Evolutionary conservation across 2,797 vertebrate genomes (phyloP).

Genomic region (Petrocephalus schoutedeni): DNA sequence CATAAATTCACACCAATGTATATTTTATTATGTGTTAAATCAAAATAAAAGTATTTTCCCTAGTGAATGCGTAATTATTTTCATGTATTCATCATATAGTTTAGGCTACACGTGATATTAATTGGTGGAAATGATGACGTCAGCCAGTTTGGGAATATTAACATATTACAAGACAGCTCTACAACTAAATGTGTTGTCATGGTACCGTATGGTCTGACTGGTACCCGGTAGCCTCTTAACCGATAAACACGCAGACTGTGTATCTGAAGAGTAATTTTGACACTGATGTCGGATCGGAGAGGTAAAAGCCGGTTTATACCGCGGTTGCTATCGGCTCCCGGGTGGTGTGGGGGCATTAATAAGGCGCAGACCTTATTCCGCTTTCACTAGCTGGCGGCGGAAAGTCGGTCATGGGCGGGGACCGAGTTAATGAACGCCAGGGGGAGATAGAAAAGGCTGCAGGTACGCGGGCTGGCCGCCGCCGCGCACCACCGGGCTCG

Average conservation of each 20-base stretch:
- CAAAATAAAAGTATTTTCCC: constrained; percentile 15
- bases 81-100: background rate
- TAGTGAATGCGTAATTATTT: background rate
- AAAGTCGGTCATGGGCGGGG: background rate
- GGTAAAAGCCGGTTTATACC: background rate
- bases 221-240: background rate
- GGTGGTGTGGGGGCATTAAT: no score
- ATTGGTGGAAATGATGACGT: background rate
- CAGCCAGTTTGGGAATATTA: background rate
- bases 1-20: background rate
- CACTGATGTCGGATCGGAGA: background rate
- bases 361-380: background rate
- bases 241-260: background rate
- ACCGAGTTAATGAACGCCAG: background rate
- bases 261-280: background rate
- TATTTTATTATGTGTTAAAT: background rate
- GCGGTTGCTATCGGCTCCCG: background rate
- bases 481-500: background rate
- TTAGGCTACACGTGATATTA: background rate
- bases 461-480: background rate
- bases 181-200: background rate
- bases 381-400: background rate
- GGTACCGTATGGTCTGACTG: background rate
- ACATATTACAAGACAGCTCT: background rate
- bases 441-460: background rate